Evolutionary conservation across 2,888 invertebrate genomes (phyloP).

Genomic region (Chloroclystis v-ata): DNA sequence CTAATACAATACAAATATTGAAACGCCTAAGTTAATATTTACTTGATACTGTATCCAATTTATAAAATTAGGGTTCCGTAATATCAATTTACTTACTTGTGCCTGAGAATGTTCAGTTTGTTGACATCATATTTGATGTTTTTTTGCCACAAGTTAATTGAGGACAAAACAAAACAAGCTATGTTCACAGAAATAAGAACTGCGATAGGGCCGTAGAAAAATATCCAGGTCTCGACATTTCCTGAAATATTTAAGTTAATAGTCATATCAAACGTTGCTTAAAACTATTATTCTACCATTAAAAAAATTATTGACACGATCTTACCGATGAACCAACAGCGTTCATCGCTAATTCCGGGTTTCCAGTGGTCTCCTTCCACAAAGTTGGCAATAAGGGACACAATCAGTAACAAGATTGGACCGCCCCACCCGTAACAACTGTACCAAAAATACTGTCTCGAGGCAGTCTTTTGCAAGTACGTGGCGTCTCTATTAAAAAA

Average conservation of each 20-base stretch:
- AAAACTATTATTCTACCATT: too few relatives aligned
- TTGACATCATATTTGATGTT: constrained; percentile 72
- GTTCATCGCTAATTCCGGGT: constrained; percentile 75
- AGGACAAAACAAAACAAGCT: constrained; percentile 78
- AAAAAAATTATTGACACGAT: too few relatives aligned
- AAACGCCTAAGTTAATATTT: too few relatives aligned
- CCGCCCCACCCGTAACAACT: constrained; percentile 80
- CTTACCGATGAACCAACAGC: constrained; percentile 83
- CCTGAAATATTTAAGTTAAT: constrained; percentile 69
- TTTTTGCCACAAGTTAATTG: constrained; percentile 75
- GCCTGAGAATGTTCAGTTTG: constrained; percentile 74
- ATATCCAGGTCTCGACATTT: constrained; percentile 77
- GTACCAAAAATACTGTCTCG: constrained; percentile 74
- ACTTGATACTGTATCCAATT: too few relatives aligned
- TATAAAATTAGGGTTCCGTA: too few relatives aligned
- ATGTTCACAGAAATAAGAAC: constrained; percentile 77
- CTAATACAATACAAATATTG: too few relatives aligned
- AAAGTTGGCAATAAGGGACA: constrained; percentile 74
- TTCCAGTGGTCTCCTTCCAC: constrained; percentile 72
- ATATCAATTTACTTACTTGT: constrained; percentile 79
- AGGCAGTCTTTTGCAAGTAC: constrained; percentile 66
- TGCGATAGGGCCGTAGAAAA: constrained; percentile 83
- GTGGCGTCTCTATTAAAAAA: constrained; percentile 49
- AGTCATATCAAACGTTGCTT: not conserved
- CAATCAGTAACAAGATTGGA: constrained; percentile 71